A percentile compares a stretch with the other conserved stretches of the same genome.
Conservation (phyloP, 2,113 vertebrate species). For the Sturnira hondurensis region DNA sequence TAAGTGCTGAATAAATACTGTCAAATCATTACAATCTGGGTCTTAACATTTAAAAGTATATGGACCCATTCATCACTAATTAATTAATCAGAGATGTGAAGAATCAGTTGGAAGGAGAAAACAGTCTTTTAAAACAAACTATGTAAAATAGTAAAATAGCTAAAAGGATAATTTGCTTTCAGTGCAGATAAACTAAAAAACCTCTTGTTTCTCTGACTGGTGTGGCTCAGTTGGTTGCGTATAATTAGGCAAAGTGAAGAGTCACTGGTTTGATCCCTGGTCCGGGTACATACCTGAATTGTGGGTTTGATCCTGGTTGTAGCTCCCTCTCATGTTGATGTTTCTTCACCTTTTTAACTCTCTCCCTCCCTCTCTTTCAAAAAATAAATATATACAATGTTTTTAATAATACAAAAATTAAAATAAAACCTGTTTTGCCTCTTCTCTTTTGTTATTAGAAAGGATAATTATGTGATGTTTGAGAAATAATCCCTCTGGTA, state of each 20-base stretch:
- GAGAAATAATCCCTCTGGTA: background rate
- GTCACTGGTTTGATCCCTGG: too few relatives aligned
- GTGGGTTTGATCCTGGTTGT: too few relatives aligned
- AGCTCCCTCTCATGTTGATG: too few relatives aligned
- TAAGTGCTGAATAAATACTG: background rate
- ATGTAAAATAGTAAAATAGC: background rate
- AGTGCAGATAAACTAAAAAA: background rate
- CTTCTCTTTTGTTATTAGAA: background rate
- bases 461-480: background rate
- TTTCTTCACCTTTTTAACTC: too few relatives aligned
- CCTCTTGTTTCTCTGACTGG: too few relatives aligned
- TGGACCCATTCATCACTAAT: background rate
- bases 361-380: too few relatives aligned
- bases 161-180: background rate
- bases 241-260: too few relatives aligned
- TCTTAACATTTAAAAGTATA: background rate
- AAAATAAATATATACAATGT: too few relatives aligned
- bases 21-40: background rate
- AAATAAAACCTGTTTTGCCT: background rate
- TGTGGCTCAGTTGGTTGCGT: too few relatives aligned
- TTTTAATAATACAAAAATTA: too few relatives aligned
- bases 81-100: background rate
- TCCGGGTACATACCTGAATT: too few relatives aligned
- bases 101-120: background rate
- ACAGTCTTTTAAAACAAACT: background rate